Evolutionary conservation across 2,797 vertebrate genomes (phyloP).

Genomic region (Helostoma temminkii): DNA sequence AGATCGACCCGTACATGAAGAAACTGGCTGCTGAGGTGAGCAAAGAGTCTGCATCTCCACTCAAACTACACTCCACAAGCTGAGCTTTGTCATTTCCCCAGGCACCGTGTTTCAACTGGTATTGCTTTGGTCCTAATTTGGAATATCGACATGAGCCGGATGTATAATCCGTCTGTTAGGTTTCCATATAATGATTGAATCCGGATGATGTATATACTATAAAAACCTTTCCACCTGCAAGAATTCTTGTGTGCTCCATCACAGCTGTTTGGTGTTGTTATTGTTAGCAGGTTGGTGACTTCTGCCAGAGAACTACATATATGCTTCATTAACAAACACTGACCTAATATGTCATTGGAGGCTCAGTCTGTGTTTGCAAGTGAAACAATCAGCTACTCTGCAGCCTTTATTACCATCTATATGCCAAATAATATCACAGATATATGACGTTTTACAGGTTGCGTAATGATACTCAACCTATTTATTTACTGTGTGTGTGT

Average conservation of each 20-base stretch:
- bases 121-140: slow-evolving; percentile 1
- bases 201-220: neutral
- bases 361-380: neutral
- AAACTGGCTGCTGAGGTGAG: slow-evolving; percentile 94
- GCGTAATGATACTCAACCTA: neutral
- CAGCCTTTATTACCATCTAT: neutral
- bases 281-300: slow-evolving; percentile 7
- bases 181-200: neutral
- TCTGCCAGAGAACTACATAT: slow-evolving; percentile 30
- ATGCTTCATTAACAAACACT: slow-evolving; percentile 51
- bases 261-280: neutral
- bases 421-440: neutral
- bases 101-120: neutral
- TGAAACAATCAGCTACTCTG: slow-evolving; percentile 6
- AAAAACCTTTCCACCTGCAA: neutral
- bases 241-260: neutral
- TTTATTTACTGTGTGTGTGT: neutral
- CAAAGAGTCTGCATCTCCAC: neutral
- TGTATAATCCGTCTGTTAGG: slow-evolving; percentile 1
- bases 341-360: slow-evolving; percentile 33
- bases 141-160: slow-evolving; percentile 12
- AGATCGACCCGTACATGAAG: slow-evolving; percentile 96
- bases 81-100: neutral
- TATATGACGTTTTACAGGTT: neutral
- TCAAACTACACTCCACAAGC: neutral